Evolutionary conservation across 2,113 vertebrate species (phyloP).

Genomic region (Panthera uncia): DNA sequence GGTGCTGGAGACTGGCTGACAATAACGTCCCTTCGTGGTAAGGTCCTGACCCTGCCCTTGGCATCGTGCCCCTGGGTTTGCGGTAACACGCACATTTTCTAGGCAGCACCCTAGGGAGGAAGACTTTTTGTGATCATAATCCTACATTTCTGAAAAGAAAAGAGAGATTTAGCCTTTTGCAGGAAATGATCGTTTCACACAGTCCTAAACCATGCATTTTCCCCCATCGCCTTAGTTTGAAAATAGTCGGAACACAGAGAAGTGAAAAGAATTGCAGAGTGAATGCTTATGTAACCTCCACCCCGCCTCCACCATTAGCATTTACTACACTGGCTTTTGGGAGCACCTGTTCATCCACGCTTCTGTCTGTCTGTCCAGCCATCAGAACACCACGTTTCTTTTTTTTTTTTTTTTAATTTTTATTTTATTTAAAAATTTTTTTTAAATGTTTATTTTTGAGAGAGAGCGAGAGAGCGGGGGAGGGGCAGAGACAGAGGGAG

Average conservation of each 20-base stretch:
- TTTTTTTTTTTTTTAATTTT: too few species aligned
- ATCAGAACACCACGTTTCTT: background rate
- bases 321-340: background rate
- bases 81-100: background rate
- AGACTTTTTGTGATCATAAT: background rate
- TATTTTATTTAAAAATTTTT: too few species aligned
- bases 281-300: background rate
- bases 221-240: background rate
- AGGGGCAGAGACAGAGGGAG: too few species aligned
- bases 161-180: background rate
- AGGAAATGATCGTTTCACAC: background rate
- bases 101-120: background rate
- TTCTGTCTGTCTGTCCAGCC: background rate
- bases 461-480: too few species aligned
- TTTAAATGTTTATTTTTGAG: too few species aligned
- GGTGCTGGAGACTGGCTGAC: background rate
- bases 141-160: background rate
- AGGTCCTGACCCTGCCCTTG: too few species aligned
- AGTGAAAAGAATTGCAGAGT: background rate
- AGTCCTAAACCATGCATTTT: background rate
- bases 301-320: background rate
- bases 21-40: background rate
- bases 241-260: background rate
- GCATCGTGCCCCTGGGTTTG: background rate
- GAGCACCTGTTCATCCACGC: background rate